These are phyloP conservation scores for Anarsia innoxiella DNA, from an alignment of 2,888 invertebrate species.

Conservation along the genomic window DNA sequence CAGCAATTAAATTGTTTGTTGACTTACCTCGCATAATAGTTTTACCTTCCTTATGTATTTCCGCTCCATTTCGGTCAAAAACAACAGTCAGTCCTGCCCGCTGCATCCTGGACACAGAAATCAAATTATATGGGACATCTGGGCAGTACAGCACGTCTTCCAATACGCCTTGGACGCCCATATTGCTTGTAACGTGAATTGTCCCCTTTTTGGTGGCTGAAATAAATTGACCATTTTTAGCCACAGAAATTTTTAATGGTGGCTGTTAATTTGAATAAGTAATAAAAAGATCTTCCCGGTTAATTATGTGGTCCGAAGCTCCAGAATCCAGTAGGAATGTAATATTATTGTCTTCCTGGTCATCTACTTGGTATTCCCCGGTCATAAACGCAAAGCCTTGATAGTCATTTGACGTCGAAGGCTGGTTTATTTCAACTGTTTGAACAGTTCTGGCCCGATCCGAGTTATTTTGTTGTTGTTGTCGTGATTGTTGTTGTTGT, in stretches of 20 bases:
- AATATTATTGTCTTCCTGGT: slow-evolving; percentile 6
- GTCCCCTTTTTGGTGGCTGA: slow-evolving; percentile 28
- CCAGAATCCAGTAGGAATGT: slow-evolving; percentile 19
- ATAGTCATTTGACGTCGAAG: slow-evolving; percentile 5
- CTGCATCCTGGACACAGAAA: slow-evolving; percentile 13
- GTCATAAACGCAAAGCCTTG: slow-evolving; percentile 20
- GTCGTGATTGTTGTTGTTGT: background rate
- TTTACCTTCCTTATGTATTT: slow-evolving; percentile 15
- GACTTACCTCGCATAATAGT: slow-evolving; percentile 16
- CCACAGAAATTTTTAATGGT: slow-evolving; percentile 30
- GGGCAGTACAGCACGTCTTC: no score
- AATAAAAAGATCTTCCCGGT: slow-evolving; percentile 18
- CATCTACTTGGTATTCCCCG: slow-evolving; percentile 8
- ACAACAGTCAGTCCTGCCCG: slow-evolving; percentile 19
- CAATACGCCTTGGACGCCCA: slow-evolving; percentile 19
- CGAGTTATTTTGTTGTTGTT: slow-evolving; percentile 6
- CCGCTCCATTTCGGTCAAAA: slow-evolving; percentile 26
- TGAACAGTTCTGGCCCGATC: slow-evolving; percentile 17
- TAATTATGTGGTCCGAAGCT: slow-evolving; percentile 22
- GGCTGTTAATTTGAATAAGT: slow-evolving; percentile 17
- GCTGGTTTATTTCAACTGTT: slow-evolving; percentile 12
- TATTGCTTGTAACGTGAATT: slow-evolving; percentile 26
- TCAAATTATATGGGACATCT: slow-evolving; percentile 29
- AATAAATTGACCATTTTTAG: slow-evolving; percentile 28
- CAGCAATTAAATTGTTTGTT: slow-evolving; percentile 15